phyloP scores from a whole-genome alignment of 1,140 invertebrate genomes.

The Diabrotica undecimpunctata region DNA sequence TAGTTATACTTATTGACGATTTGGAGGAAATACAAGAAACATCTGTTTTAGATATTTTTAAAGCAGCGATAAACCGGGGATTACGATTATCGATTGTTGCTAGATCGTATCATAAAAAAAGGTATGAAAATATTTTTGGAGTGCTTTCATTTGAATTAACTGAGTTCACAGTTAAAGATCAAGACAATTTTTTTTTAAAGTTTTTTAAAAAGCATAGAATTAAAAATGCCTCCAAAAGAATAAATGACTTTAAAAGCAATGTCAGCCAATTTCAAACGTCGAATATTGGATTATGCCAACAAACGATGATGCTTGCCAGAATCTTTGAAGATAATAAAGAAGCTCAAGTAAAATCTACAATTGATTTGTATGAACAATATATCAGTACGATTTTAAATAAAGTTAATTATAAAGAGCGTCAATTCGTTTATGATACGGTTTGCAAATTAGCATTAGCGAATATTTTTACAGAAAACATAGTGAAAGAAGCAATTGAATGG shows the following conservation, averaged over 20 bases:
- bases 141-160: constrained; percentile 6
- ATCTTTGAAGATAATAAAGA: constrained; percentile 1
- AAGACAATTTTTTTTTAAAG: not conserved
- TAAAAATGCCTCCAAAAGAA: not conserved
- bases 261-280: not conserved
- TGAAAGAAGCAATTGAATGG: constrained; percentile 3
- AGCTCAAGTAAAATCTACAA: not conserved
- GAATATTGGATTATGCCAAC: constrained; percentile 7
- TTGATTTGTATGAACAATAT: constrained; percentile 11
- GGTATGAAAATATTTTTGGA: constrained; percentile 4
- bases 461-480: not conserved
- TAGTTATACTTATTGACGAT: constrained; percentile 6
- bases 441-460: constrained; percentile 5
- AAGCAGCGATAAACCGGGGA: constrained; percentile 2
- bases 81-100: constrained; percentile 9
- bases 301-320: constrained; percentile 10
- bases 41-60: not conserved
- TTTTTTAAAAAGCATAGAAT: not conserved
- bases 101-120: not conserved
- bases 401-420: not conserved
- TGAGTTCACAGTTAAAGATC: constrained; percentile 6
- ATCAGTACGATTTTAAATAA: not conserved
- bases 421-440: not conserved
- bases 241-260: not conserved
- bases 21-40: constrained; percentile 7